Base-by-base conservation (phyloP, 1,140 invertebrate genomes). In the Drosophila sp. region DNA sequence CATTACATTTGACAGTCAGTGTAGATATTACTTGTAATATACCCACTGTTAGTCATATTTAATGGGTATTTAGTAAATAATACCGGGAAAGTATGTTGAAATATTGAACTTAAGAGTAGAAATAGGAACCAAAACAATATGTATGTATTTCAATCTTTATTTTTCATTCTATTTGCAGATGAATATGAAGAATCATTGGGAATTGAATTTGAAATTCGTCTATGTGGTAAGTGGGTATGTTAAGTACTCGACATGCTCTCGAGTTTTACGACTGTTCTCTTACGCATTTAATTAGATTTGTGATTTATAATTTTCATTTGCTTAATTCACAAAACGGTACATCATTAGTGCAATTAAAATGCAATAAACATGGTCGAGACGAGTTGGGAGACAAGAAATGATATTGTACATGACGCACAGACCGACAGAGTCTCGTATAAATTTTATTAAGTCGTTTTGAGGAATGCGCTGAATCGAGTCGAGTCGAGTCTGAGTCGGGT, bases 381-480 rank as follows among this genome's bases (percentile, higher is more conserved):
- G 38, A 7, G 41, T 67, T 51, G 40, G 18, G 25, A 45, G 27
- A 8, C 9, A 50, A 41, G 34, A 72, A 13, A 61, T 7, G 43
- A 48, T 13, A n/a, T n/a, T n/a, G n/a, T n/a, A 48, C 7, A 61
- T 32, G 11, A 70, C 65, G 38, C 29, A n/a, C 29, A 58, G 61
- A 63, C 65, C 59, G 21, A 21, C 21, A 21, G n/a, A n/a, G n/a
- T n/a, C 64, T 82, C 78, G 83, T 86, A 87, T 89, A 87, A 72
- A 65, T 87, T 87, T 89, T 89, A 87, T 82, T 82, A 58, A 72
- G 79, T 89, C 78, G 71, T 86, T 87, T 57, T 74, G 58, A 76
- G 64, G 41, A 67, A 72, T 72, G 54, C 70, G 48, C n/a, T n/a
- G n/a, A n/a, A n/a, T n/a, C n/a, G n/a, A n/a, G n/a, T n/a, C 53